Conservation (phyloP, 2,888 invertebrate species). For the Poecilus cupreus region DNA sequence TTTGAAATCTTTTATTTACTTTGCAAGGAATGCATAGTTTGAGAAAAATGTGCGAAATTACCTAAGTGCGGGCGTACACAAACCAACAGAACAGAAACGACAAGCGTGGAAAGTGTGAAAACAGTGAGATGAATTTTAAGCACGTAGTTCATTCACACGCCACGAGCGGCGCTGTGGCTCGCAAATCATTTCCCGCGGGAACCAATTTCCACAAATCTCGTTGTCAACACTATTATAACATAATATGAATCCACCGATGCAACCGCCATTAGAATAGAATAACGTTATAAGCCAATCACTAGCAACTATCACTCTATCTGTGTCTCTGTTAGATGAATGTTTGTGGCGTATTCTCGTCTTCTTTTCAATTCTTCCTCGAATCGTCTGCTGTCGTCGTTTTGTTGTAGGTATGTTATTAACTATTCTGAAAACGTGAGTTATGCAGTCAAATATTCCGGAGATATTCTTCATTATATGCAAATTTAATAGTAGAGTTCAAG, state of each 20-base stretch:
- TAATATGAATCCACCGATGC: constrained; percentile 4
- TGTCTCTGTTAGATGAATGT: neutral
- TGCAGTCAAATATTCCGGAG: constrained; percentile 25
- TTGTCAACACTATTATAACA: constrained; percentile 36
- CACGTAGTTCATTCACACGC: constrained; percentile 2
- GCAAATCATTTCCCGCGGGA: constrained; percentile 46
- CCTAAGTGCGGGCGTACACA: constrained; percentile 1
- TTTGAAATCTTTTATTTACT: constrained; percentile 26
- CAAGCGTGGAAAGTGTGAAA: constrained; percentile 34
- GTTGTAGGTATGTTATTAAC: constrained; percentile 34
- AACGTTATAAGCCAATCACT: neutral
- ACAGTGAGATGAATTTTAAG: constrained; percentile 32
- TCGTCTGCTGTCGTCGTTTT: constrained; percentile 10
- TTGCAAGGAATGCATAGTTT: constrained; percentile 29
- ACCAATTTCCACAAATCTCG: constrained; percentile 55
- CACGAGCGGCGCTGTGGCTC: constrained; percentile 17
- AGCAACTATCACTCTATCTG: too few species aligned
- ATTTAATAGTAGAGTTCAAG: constrained; percentile 26
- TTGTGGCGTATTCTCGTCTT: neutral
- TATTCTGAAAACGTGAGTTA: constrained; percentile 31
- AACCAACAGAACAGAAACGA: constrained; percentile 21
- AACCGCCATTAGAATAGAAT: neutral
- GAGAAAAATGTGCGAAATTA: constrained; percentile 33
- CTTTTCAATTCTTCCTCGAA: constrained; percentile 10
- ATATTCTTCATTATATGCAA: constrained; percentile 38